These are phyloP conservation scores for Cryptosula pallasiana DNA, from an alignment of 2,888 invertebrate species.

Conservation along the genomic window DNA sequence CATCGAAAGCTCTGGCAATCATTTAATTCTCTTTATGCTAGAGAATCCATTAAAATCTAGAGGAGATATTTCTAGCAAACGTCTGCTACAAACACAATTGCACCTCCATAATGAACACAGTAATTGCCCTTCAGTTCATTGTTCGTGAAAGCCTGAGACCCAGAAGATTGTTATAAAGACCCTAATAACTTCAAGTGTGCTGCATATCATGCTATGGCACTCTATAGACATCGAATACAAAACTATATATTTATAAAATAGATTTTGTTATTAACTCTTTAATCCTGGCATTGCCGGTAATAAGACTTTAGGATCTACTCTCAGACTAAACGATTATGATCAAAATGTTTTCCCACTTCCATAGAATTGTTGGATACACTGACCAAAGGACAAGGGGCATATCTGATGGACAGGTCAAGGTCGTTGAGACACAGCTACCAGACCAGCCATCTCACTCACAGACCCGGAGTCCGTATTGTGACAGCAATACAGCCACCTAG, in stretches of 20 bases:
- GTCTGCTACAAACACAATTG: not conserved
- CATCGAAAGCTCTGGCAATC: not conserved
- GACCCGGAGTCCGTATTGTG: constrained; percentile 14
- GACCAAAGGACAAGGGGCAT: constrained; percentile 14
- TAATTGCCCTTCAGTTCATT: not conserved
- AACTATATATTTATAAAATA: no score
- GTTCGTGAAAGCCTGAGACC: not conserved
- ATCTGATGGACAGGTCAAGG: constrained; percentile 21
- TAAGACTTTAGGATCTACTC: no score
- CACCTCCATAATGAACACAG: not conserved
- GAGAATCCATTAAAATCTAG: not conserved
- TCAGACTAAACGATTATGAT: no score
- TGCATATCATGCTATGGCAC: no score
- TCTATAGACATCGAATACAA: no score
- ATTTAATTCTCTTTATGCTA: not conserved
- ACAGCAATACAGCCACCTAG: constrained; percentile 17
- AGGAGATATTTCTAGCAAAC: not conserved
- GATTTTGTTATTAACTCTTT: no score
- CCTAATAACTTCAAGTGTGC: no score
- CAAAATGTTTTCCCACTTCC: not conserved
- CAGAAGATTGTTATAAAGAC: not conserved
- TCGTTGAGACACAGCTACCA: constrained; percentile 14
- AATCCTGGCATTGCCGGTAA: no score
- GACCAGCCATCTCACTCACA: constrained; percentile 13
- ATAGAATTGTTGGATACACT: constrained; percentile 6